Evolutionary conservation across 35 echinoderm and acorn worm genomes (phyloP).

Genomic region (Diadema setosum): DNA sequence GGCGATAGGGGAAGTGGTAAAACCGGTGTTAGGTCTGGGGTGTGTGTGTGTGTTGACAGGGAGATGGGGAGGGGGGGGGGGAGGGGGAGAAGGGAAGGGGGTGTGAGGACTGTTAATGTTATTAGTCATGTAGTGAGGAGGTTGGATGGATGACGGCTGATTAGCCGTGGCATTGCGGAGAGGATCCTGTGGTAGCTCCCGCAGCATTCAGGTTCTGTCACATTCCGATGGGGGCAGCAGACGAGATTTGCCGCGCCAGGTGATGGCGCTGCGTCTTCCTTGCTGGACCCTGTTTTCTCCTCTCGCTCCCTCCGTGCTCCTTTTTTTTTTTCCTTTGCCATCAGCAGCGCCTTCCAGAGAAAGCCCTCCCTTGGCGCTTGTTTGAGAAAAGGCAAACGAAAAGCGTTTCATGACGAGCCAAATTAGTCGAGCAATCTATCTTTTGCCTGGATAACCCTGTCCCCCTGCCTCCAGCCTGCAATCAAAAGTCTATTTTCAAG

Average conservation of each 20-base stretch:
- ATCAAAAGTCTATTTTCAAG: not conserved
- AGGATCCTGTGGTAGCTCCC: not conserved
- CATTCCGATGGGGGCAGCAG: not conserved
- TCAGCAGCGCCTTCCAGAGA: not conserved
- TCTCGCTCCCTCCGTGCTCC: no score
- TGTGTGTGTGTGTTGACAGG: not conserved
- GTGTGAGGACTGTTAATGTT: not conserved
- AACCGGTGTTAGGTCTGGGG: not conserved
- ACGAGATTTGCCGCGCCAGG: not conserved
- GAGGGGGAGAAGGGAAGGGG: not conserved
- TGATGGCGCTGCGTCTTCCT: not conserved
- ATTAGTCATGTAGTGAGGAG: not conserved
- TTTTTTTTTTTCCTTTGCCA: no score
- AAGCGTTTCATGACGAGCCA: not conserved
- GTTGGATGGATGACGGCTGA: not conserved
- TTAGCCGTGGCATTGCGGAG: not conserved
- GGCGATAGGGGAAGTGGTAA: not conserved
- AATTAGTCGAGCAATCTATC: not conserved
- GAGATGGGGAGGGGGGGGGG: not conserved
- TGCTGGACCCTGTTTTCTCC: not conserved
- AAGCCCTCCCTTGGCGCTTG: no score
- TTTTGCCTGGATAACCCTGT: not conserved
- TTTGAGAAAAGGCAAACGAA: not conserved
- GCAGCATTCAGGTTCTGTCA: not conserved
- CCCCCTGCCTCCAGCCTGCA: not conserved